A percentile compares a stretch with the other conserved stretches of the same genome.
These are phyloP conservation scores for Metalampra italica DNA, from an alignment of 2,888 invertebrate genomes.

Conservation along the genomic window DNA sequence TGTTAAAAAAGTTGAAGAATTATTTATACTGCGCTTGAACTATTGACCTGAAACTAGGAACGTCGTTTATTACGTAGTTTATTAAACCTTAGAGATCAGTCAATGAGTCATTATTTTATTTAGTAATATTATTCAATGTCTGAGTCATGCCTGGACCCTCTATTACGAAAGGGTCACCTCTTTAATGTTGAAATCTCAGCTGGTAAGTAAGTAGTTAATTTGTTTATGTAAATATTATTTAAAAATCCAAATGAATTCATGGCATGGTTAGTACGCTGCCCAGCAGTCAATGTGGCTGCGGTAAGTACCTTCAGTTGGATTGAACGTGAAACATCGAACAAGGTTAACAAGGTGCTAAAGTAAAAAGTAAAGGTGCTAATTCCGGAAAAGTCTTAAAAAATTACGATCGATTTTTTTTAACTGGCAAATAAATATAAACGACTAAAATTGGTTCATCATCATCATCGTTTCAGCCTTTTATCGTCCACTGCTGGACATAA, in stretches of 20 bases:
- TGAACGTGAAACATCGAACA: conserved; percentile 46
- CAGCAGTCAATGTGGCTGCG: conserved; percentile 34
- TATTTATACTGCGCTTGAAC: conserved; percentile 70
- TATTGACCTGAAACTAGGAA: conserved; percentile 62
- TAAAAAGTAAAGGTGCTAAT: conserved; percentile 43
- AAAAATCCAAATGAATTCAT: not conserved
- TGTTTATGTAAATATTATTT: too few relatives aligned
- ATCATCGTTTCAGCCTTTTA: too few relatives aligned
- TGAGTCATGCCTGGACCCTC: conserved; percentile 17
- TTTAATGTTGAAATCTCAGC: not conserved
- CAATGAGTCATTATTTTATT: conserved; percentile 44
- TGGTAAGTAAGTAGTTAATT: too few relatives aligned
- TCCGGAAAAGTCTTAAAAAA: conserved; percentile 56
- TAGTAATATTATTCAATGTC: conserved; percentile 2
- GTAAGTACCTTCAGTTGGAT: conserved; percentile 48
- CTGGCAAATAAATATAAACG: conserved; percentile 36
- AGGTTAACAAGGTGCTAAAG: conserved; percentile 72
- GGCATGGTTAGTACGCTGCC: not conserved
- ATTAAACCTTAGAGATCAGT: conserved; percentile 40
- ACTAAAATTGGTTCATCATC: conserved; percentile 14
- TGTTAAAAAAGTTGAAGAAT: conserved; percentile 62
- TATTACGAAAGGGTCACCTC: conserved; percentile 6
- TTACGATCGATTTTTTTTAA: conserved; percentile 38
- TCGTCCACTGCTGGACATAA: too few relatives aligned
- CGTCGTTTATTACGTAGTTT: conserved; percentile 44